Evolutionary conservation across 2,888 invertebrate genomes (phyloP), one percentile per base, ranked within the genome.

Genomic region (Pachydiplax longipennis): DNA sequence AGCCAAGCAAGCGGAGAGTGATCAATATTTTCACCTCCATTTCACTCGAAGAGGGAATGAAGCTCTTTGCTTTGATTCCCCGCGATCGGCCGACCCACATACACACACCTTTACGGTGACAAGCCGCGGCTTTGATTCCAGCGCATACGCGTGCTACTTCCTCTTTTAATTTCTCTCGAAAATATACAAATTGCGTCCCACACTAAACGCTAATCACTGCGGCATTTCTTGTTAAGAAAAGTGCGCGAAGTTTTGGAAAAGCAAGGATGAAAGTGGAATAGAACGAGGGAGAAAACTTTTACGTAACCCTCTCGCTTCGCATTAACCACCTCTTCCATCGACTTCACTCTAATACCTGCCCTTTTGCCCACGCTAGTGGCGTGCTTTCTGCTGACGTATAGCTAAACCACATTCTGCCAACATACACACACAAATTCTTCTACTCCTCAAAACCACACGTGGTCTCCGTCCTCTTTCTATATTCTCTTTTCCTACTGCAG

Each of bases 321-420:
- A 81, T 44, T n/a, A 44, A 25, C 65, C n/a, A 40, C 83, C 83
- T 5, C 5, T 83, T 15, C 40, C 37, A 31, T 6, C 37, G 22
- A 22, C 61, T n/a, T 18, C 12, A 6, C 31, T 37, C 87, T 35
- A 53, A 31, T 22, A 22, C 83, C 87, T 61, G 61, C 87, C 37
- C 87, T 40, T 61, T 87, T 87, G 87, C 87, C 87, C 87, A 87
- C 87, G 87, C 87, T 37, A 87, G 87, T 87, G 87, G 87, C 65
- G 87, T 65, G 87, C 61, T 87, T 87, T 37, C 22, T 37, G 87
- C 87, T 87, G 65, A 87, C 87, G 87, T 87, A 65, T 65, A 2
- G 61, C 61, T 18, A 53, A 35, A 61, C 87, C 87, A 87, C 87
- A 87, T 65, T 61, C 87, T 87, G 65, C 87, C 58, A 65, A 87